phyloP scores from a whole-genome alignment of 1,140 invertebrate genomes.

The Batillaria attramentaria region DNA sequence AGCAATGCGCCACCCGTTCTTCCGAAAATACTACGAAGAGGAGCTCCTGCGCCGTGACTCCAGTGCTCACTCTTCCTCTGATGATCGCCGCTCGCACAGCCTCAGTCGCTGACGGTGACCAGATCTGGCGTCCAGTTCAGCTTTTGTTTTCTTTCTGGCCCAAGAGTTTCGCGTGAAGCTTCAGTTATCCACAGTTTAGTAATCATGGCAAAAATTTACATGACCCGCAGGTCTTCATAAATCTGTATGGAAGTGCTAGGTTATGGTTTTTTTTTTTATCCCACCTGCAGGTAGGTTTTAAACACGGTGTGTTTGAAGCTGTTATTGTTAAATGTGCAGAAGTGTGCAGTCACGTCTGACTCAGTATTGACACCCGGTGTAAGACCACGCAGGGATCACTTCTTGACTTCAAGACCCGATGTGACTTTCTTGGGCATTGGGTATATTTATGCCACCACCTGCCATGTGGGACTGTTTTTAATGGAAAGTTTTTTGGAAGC shows the following conservation, averaged over 20 bases:
- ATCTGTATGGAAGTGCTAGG: background rate
- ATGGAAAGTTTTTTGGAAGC: no score
- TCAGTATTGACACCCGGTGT: no score
- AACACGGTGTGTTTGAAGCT: no score
- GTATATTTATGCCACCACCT: no score
- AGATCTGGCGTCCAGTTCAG: slow-evolving; percentile 32
- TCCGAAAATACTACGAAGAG: slow-evolving; percentile 70
- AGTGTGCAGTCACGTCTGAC: no score
- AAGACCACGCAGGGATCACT: no score
- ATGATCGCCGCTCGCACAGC: slow-evolving; percentile 43
- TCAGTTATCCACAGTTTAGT: background rate
- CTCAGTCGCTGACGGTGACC: slow-evolving; percentile 43
- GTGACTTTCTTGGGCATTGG: no score
- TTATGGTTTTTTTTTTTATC: background rate
- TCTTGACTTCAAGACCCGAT: no score
- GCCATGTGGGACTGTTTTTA: no score
- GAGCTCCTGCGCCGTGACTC: slow-evolving; percentile 29
- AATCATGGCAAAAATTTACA: background rate
- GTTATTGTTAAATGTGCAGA: no score
- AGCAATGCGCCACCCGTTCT: slow-evolving; percentile 93
- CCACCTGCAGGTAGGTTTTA: no score
- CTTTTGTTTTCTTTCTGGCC: background rate
- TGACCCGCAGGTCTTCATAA: background rate
- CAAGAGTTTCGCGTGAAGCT: no score
- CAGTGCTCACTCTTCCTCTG: slow-evolving; percentile 28